Conservation (phyloP, 30 jellyfish, hydroid and myxozoan genomes). For the Aurelia aurita complex sp. Pacific region DNA sequence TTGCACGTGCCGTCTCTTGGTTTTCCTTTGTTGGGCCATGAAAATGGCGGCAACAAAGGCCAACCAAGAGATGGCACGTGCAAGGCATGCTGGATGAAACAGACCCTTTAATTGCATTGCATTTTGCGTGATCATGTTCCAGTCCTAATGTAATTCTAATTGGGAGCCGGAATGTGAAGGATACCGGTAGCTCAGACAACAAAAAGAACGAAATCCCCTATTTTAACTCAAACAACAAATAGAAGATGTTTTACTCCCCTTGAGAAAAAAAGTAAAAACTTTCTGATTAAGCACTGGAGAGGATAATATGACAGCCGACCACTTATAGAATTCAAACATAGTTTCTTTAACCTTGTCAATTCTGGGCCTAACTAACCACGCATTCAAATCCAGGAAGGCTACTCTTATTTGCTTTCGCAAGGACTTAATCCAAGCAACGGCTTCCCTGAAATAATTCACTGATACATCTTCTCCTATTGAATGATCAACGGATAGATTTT, state of each 20-base stretch:
- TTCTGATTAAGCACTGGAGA: neutral
- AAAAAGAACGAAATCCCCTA: too few relatives aligned
- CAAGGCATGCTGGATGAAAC: too few relatives aligned
- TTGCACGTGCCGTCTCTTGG: too few relatives aligned
- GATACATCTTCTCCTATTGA: constrained; percentile 10
- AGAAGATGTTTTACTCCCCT: neutral
- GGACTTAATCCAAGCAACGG: constrained; percentile 39
- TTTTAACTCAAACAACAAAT: too few relatives aligned
- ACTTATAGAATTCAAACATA: constrained; percentile 3
- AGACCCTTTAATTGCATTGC: too few relatives aligned
- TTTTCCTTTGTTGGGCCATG: too few relatives aligned
- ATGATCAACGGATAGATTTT: constrained; percentile 38
- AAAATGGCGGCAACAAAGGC: too few relatives aligned
- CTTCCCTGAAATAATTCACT: constrained; percentile 20
- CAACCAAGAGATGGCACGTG: too few relatives aligned
- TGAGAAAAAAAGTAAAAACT: neutral
- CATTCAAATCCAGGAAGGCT: constrained; percentile 34
- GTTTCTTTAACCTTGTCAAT: neutral
- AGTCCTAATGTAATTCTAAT: too few relatives aligned
- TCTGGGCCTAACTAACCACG: constrained; percentile 8
- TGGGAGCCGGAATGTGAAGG: too few relatives aligned
- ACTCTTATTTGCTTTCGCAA: constrained; percentile 10
- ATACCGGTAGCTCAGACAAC: too few relatives aligned
- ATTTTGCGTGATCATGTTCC: too few relatives aligned
- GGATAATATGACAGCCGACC: neutral